Conservation (phyloP, 2,113 vertebrate genomes). For the Rhipidura dahli region DNA sequence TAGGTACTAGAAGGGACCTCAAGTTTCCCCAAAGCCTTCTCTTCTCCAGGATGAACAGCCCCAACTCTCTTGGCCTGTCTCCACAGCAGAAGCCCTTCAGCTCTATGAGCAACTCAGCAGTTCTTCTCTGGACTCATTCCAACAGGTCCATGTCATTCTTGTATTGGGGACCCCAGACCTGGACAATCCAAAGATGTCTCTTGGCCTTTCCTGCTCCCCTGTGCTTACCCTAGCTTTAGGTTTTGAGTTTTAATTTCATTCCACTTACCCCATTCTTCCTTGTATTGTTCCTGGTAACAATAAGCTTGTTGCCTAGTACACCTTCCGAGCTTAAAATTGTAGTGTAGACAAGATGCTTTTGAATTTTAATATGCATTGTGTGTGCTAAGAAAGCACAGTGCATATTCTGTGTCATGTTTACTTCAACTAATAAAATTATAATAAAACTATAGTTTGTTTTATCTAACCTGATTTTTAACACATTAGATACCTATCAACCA, state of each 20-base stretch:
- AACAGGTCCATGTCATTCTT: neutral
- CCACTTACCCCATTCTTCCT: neutral
- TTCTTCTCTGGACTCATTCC: neutral
- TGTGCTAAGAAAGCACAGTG: neutral
- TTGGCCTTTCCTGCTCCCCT: neutral
- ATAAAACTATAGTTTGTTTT: neutral
- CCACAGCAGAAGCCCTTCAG: neutral
- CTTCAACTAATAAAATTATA: neutral
- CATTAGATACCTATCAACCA: neutral
- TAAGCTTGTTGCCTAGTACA: neutral
- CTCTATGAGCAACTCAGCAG: neutral
- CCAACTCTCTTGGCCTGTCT: neutral
- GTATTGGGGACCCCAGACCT: neutral
- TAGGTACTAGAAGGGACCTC: neutral
- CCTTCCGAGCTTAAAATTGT: neutral
- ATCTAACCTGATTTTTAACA: neutral
- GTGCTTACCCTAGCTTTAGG: neutral
- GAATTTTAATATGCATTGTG: neutral
- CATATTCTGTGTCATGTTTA: neutral
- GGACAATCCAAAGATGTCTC: neutral
- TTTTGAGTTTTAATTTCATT: neutral
- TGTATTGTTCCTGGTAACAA: neutral
- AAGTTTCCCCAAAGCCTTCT: neutral
- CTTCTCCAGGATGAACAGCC: neutral
- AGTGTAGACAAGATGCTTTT: neutral